Base-by-base conservation (phyloP, 2,113 vertebrate genomes). In the Bufo bufo region DNA sequence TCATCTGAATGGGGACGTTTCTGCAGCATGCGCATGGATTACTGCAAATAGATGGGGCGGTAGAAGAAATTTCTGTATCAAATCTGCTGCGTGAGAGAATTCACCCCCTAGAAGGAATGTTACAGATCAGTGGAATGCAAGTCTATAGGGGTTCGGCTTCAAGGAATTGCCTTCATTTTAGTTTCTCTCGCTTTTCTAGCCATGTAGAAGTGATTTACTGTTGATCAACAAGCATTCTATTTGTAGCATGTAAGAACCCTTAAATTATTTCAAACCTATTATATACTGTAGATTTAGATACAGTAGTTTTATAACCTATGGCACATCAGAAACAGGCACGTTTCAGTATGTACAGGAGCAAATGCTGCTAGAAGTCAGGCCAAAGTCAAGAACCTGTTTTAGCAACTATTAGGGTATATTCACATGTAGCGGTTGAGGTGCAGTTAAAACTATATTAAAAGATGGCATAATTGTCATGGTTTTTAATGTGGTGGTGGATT, bases 231-330 rank as follows among this genome's bases (percentile, higher is more conserved):
- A 45, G 79, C 49, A 66, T 20, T 43, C 4, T 9, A 79, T 79
- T 19, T 45, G 65, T 52, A 69, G 81, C 63, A 71, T 69, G 7
- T 71, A 65, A 45, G 2, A 81, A 45, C 52, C 78, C 56, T 81
- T 43, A 50, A 50, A 75, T 75, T 75, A 75, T 47, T 49, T 49
- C 56, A 45, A 43, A 45, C 56, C 54, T 56, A 61, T 81, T 65
- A 71, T 33, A 14, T 23, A 16, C 16, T 71, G 65, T 84, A n/a
- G 79, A 12, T 65, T 49, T 69, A 33, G 82, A 66, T 81, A 45
- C 56, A 84, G 82, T 50, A 69, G 82, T 81, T 61, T 58, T 59
- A 71, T 50, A n/a, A 52, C 63, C 82, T 84, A 84, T 54, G 43
- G 20, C 63, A 54, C 45, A 16, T 54, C 33, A 69, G 33, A 14